phyloP scores from a whole-genome alignment of 1,140 invertebrate species.

The Drosophila tropicalis region DNA sequence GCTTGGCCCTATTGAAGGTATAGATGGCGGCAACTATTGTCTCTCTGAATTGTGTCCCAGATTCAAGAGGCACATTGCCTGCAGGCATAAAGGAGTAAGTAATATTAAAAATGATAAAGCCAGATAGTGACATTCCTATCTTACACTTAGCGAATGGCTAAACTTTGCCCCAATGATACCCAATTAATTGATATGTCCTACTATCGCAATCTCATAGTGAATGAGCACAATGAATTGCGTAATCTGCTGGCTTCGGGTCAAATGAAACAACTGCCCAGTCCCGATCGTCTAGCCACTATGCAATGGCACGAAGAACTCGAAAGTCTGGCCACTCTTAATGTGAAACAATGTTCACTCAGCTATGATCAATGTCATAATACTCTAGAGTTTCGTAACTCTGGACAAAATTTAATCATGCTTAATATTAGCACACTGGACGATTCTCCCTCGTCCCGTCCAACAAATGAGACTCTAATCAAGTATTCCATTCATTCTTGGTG shows the following conservation, averaged over 20 bases:
- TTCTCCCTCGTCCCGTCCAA: neutral
- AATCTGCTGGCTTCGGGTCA: conserved; percentile 56
- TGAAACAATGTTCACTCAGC: conserved; percentile 46
- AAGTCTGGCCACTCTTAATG: conserved; percentile 52
- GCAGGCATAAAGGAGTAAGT: conserved; percentile 60
- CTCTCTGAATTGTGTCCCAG: conserved; percentile 35
- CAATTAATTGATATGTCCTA: conserved; percentile 40
- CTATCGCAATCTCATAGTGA: conserved; percentile 42
- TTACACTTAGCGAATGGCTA: conserved; percentile 28
- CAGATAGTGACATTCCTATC: too few relatives aligned
- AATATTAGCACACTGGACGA: conserved; percentile 20
- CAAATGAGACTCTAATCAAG: conserved; percentile 40
- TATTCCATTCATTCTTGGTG: conserved; percentile 52
- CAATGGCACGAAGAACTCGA: conserved; percentile 54
- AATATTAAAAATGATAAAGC: neutral
- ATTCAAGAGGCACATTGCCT: conserved; percentile 57
- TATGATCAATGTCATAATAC: conserved; percentile 64
- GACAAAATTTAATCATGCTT: conserved; percentile 51
- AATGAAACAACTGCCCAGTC: conserved; percentile 19
- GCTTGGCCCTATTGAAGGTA: conserved; percentile 7
- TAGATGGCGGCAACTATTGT: conserved; percentile 49
- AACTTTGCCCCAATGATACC: conserved; percentile 28
- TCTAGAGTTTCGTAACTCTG: conserved; percentile 40
- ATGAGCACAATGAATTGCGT: conserved; percentile 49
- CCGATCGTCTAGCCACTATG: conserved; percentile 64